Evolutionary conservation across 2,888 invertebrate species (phyloP), one percentile per base, ranked within the genome.

Genomic region (Magallana nippona): DNA sequence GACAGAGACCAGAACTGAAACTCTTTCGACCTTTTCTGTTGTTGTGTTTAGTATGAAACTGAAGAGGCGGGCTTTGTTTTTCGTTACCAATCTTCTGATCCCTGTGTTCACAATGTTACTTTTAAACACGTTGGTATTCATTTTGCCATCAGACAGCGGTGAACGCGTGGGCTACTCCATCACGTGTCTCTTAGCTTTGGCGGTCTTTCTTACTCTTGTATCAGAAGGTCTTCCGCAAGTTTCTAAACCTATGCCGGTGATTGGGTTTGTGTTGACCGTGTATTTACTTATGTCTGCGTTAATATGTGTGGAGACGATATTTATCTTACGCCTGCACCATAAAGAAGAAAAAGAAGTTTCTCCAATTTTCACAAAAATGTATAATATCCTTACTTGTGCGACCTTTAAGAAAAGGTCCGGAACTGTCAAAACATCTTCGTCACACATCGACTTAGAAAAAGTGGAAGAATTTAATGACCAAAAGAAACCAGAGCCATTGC

Each of bases 151-250:
- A 22, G 82, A 82, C 44, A 60, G 60, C 19, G 78, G 78, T 1
- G 82, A 82, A 13, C 82, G 82, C 22, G 60, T 82, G 2, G 60
- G 82, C 10, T 82, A 58, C 55, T 57, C 78, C 13, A 60, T 82
- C 11, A 82, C 82, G 13, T 82, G 82, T 56, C 78, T 82, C 1
- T n/a, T 82, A 55, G 82, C 82, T 5, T 55, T 82, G 32, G 78
- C 82, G 10, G 82, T 82, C 11, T 82, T 78, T 22, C 32, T 82
- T 27, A 82, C 82, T 10, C 19, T 78, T n/a, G 57, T 57, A 1
- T 71, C 82, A 11, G 82, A 82, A 19, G 58, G 13, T 55, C 55
- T 82, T 8, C 82, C 82, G 13, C 27, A 44, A 11, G 55, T 78
- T n/a, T 82, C 82, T 10, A 77, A 60, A 2, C 82, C 82, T 3